Conservation (phyloP, 2,888 invertebrate species). For the Caenorhabditis sp. region DNA sequence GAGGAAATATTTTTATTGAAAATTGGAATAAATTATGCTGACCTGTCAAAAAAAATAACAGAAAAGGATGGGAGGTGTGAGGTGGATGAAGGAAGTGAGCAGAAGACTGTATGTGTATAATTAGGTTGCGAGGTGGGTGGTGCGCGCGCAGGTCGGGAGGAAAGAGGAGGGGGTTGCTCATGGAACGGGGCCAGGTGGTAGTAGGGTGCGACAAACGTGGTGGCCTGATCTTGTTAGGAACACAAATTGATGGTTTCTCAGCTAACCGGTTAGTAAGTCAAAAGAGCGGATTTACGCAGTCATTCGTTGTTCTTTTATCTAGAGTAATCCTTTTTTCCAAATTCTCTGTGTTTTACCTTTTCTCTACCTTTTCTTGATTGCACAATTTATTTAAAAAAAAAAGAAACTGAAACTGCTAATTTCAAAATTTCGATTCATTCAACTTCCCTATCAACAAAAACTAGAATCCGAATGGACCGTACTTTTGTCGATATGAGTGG, state of each 20-base stretch:
- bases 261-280: neutral
- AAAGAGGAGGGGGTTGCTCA: constrained; percentile 29
- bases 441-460: too few species aligned
- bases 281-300: neutral
- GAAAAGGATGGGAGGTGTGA: constrained; percentile 30
- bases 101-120: constrained; percentile 64
- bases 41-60: neutral
- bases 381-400: too few species aligned
- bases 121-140: constrained; percentile 50
- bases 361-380: neutral
- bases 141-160: constrained; percentile 35
- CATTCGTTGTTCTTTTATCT: constrained; percentile 20
- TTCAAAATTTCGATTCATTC: too few species aligned
- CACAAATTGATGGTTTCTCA: constrained; percentile 38
- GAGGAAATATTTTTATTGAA: neutral
- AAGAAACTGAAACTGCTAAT: too few species aligned
- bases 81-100: constrained; percentile 54
- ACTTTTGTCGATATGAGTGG: too few species aligned
- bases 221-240: constrained; percentile 57
- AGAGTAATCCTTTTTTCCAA: constrained; percentile 23
- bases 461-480: too few species aligned
- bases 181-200: constrained; percentile 48
- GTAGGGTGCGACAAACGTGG: constrained; percentile 31
- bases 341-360: neutral
- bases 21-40: constrained; percentile 4